phyloP scores from a whole-genome alignment of 1,140 invertebrate species.

The Triops longicaudatus region DNA sequence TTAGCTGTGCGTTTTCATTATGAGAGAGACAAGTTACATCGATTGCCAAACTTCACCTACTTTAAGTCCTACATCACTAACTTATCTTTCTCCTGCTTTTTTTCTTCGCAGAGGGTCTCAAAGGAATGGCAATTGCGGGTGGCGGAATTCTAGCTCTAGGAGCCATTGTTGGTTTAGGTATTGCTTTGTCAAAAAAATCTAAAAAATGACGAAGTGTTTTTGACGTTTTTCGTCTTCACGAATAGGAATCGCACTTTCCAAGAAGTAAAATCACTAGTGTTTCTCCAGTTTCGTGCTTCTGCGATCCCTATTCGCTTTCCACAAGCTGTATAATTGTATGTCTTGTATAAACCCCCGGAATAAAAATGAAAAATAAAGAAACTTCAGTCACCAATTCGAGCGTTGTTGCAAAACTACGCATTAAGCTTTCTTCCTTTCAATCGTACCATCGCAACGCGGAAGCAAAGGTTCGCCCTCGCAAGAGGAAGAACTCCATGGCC shows the following conservation, averaged over 20 bases:
- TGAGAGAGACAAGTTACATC: no score
- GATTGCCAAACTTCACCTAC: neutral
- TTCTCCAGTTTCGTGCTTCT: neutral
- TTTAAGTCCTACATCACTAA: conserved; percentile 27
- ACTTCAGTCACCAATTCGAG: neutral
- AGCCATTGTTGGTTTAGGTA: conserved; percentile 65
- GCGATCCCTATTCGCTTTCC: neutral
- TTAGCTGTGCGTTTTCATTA: no score
- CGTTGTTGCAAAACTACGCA: neutral
- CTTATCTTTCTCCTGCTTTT: conserved; percentile 18
- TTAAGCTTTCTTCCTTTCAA: neutral
- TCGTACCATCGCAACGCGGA: neutral
- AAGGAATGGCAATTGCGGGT: conserved; percentile 79
- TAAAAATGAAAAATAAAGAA: neutral
- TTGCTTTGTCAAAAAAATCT: conserved; percentile 60
- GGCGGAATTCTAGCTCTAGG: conserved; percentile 70
- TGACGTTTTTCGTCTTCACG: neutral
- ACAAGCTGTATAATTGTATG: neutral
- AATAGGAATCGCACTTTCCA: neutral
- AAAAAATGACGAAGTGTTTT: neutral
- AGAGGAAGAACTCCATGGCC: neutral
- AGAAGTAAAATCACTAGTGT: neutral
- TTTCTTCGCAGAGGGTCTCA: conserved; percentile 60
- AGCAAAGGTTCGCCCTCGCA: neutral
- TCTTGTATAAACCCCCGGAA: neutral